Evolutionary conservation across 2,888 invertebrate genomes (phyloP), one percentile per base, ranked within the genome.

Genomic region (Crepidodera aurea): DNA sequence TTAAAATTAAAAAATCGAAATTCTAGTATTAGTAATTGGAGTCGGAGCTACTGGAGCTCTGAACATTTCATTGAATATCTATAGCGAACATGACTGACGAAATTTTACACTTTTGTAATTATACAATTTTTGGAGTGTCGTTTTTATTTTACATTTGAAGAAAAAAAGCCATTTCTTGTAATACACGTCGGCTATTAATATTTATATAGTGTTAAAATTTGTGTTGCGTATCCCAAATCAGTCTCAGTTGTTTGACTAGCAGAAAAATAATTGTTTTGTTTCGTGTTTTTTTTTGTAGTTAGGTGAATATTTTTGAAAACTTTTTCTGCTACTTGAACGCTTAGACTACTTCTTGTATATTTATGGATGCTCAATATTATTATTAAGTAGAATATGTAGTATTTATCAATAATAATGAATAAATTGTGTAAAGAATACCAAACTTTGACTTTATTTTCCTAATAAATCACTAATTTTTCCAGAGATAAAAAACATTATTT

Each of bases 241-340:
- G 76, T 78, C 81, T 81, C 78, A 77, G 79, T 77, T 79, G 82
- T 81, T 81, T 81, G 82, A 82, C 82, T 78, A 73, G 80, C 77
- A 81, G 82, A 82, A 81, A 78, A 75, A 53, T 50, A 56, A 60
- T 57, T 66, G 66, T 59, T 62, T 64, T 59, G 51, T 70, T 66
- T 58, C 66, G 65, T 64, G n/a, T 57, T 62, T 62, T 56, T 66
- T 60, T 50, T 29, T 56, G 56, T 64, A 64, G 64, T 61, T 60
- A 60, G 55, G 42, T 53, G n/a, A 62, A 71, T 60, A 59, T 53
- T 48, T n/a, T n/a, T 62, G 61, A 62, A 63, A 56, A 27, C 19
- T 39, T 60, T 81, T 81, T 82, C 82, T 82, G 78, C 80, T 76
- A 80, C 83, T 82, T 82, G 83, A 82, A 82, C 82, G 79, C 77